Percentiles rank a stretch among this genome's conserved stretches.
Conservation (phyloP, 2,113 vertebrate genomes). For the Rallus limicola region DNA sequence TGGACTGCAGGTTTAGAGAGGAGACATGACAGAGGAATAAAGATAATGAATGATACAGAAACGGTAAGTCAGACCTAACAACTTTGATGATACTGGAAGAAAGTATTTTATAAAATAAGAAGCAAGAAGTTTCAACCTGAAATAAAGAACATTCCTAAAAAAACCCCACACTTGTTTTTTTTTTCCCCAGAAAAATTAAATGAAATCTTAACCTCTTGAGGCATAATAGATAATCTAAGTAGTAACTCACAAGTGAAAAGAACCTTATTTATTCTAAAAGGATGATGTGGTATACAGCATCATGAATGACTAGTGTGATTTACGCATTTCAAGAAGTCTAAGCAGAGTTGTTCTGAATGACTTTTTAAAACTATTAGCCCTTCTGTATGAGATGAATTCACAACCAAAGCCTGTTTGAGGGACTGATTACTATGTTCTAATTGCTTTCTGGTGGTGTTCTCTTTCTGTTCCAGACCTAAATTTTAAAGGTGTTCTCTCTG, state of each 20-base stretch:
- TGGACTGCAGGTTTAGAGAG: constrained; percentile 43
- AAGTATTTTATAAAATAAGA: constrained; percentile 3
- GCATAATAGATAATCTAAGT: background rate
- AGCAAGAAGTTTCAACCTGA: background rate
- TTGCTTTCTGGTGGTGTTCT: background rate
- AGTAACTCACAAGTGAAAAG: background rate
- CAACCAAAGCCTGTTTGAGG: background rate
- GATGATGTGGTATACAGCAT: background rate
- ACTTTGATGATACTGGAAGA: background rate
- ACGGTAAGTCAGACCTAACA: background rate
- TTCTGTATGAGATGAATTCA: background rate
- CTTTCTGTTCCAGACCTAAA: background rate
- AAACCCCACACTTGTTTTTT: background rate
- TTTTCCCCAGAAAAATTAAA: background rate
- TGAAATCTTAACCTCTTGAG: background rate
- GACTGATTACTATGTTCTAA: background rate
- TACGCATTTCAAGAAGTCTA: background rate
- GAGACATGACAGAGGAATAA: constrained; percentile 59
- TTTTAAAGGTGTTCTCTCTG: background rate
- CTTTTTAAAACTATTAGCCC: background rate
- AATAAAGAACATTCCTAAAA: background rate
- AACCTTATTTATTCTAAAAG: background rate
- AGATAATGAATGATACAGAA: constrained; percentile 52
- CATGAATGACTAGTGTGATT: background rate
- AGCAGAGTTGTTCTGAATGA: background rate